Evolutionary conservation across 2,113 vertebrate genomes (phyloP).

Genomic region (Fregata magnificens): DNA sequence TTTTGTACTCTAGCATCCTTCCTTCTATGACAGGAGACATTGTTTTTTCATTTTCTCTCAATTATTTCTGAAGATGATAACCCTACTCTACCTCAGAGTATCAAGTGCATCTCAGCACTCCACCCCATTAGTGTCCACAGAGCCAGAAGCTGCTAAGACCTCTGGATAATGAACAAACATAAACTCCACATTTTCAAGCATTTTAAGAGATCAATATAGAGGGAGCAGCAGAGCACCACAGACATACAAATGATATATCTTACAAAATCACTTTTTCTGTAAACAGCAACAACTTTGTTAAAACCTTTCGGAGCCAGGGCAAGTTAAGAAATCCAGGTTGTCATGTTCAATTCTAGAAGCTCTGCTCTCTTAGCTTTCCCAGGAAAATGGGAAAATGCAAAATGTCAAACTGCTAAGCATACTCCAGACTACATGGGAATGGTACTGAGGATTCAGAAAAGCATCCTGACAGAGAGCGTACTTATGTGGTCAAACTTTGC

Average conservation of each 20-base stretch:
- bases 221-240: background rate
- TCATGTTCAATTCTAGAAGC: background rate
- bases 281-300: background rate
- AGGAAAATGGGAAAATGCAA: background rate
- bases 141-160: slow-evolving; percentile 21
- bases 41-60: slow-evolving; percentile 6
- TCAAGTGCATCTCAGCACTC: slow-evolving; percentile 17
- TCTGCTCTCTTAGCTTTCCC: background rate
- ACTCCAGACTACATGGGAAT: background rate
- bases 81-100: slow-evolving; percentile 8
- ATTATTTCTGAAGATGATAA: slow-evolving; percentile 38
- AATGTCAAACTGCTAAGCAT: background rate
- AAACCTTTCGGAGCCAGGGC: background rate
- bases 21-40: background rate
- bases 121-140: background rate
- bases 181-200: background rate
- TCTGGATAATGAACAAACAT: background rate
- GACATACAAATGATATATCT: background rate
- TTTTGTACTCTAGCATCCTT: slow-evolving; percentile 5
- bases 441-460: background rate
- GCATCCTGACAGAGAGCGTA: background rate
- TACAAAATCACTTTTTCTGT: background rate
- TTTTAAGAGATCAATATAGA: background rate
- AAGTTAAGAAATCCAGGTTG: background rate
- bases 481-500: background rate